These are phyloP conservation scores for Alectura lathami DNA, from an alignment of 2,113 vertebrate species.

Conservation along the genomic window DNA sequence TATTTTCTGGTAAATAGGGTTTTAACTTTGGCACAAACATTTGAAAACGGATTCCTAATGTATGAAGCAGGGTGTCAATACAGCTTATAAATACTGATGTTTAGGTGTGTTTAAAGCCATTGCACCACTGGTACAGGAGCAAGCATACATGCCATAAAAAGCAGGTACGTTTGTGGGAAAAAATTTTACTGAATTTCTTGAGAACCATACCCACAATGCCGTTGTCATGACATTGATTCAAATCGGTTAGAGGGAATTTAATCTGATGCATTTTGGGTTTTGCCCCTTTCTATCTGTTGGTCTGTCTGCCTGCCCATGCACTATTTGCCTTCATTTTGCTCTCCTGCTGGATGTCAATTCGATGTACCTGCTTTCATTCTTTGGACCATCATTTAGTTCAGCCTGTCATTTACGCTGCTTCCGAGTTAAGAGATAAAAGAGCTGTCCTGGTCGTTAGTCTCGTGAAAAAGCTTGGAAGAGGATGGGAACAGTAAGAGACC, in stretches of 20 bases:
- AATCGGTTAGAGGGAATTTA: background rate
- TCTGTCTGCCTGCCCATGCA: background rate
- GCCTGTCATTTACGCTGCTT: background rate
- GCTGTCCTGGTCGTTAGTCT: background rate
- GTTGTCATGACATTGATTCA: background rate
- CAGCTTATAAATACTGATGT: background rate
- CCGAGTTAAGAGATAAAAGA: background rate
- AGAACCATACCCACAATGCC: background rate
- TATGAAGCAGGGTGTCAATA: background rate
- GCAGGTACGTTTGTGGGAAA: rapidly evolving
- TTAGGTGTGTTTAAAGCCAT: background rate
- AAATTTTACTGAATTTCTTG: background rate
- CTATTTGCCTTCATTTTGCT: background rate
- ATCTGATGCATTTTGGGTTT: background rate
- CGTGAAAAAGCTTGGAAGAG: background rate
- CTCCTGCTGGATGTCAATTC: background rate
- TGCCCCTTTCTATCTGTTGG: background rate
- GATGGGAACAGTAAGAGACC: background rate
- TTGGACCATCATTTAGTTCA: background rate
- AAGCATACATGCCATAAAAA: background rate
- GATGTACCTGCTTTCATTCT: background rate
- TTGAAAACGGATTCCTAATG: background rate
- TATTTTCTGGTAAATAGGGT: background rate
- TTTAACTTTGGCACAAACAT: background rate
- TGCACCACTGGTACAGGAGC: background rate